Conservation (phyloP, 2,888 invertebrate species). For the Protodeltote pygarga region DNA sequence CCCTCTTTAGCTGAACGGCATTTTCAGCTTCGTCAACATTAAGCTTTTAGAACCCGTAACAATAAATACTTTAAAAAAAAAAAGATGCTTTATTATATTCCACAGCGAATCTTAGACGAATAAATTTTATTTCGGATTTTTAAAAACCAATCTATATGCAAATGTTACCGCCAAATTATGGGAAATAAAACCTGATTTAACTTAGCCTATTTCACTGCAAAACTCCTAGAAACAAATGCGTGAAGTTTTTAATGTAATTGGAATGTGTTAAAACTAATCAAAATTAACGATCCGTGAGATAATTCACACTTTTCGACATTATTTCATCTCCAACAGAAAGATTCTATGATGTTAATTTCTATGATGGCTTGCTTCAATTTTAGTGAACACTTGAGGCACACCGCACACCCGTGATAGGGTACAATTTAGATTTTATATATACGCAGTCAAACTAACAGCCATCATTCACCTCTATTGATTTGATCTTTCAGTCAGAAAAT, state of each 20-base stretch:
- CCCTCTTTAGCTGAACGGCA: no score
- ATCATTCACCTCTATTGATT: background rate
- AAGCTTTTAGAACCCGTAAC: no score
- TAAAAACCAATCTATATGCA: slow-evolving; percentile 39
- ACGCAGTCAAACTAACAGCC: background rate
- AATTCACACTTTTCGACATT: slow-evolving; percentile 4
- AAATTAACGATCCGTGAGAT: slow-evolving; percentile 1
- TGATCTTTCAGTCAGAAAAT: slow-evolving; percentile 2
- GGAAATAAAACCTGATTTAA: slow-evolving; percentile 27
- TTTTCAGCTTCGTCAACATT: no score
- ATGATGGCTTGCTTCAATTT: no score
- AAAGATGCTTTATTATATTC: no score
- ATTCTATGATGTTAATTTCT: no score
- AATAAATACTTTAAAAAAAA: no score
- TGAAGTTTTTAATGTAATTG: slow-evolving; percentile 5
- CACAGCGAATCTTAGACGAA: slow-evolving; percentile 37
- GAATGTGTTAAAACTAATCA: slow-evolving; percentile 5
- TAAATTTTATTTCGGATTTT: slow-evolving; percentile 27
- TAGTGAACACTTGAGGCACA: no score
- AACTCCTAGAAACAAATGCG: slow-evolving; percentile 25
- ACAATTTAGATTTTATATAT: no score
- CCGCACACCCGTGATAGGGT: no score
- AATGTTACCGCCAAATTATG: slow-evolving; percentile 20
- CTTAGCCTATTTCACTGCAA: slow-evolving; percentile 19
- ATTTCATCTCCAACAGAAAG: no score